These are phyloP conservation scores for Xiphorhynchus erythropygius DNA, from an alignment of 2,797 vertebrate genomes.

Conservation along the genomic window DNA sequence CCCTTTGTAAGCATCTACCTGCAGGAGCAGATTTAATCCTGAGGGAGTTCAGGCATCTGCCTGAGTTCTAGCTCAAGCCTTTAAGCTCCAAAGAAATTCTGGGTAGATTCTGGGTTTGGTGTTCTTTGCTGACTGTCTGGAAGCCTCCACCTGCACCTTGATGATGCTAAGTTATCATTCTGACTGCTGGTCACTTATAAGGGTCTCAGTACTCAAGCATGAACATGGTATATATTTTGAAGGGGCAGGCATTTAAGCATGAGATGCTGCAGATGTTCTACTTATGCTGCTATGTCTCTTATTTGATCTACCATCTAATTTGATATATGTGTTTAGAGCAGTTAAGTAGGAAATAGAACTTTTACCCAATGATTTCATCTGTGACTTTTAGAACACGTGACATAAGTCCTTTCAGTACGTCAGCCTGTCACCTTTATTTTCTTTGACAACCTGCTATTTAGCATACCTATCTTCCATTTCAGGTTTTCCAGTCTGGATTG, in stretches of 20 bases:
- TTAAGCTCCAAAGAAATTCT: not conserved
- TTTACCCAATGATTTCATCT: not conserved
- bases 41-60: not conserved
- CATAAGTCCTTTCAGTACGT: not conserved
- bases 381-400: not conserved
- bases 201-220: not conserved
- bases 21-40: not conserved
- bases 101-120: not conserved
- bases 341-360: not conserved
- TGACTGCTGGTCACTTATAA: not conserved
- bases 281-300: not conserved
- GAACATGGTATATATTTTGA: not conserved
- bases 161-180: not conserved
- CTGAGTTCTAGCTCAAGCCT: not conserved
- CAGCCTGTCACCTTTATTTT: not conserved
- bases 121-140: not conserved
- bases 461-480: not conserved
- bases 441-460: not conserved
- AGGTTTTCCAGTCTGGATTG: not conserved
- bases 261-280: not conserved
- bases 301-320: not conserved
- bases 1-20: not conserved
- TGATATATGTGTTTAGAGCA: not conserved
- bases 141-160: not conserved
- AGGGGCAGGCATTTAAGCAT: not conserved